These are phyloP conservation scores for Mercenaria mercenaria DNA, from an alignment of 1,140 invertebrate genomes.

Conservation along the genomic window DNA sequence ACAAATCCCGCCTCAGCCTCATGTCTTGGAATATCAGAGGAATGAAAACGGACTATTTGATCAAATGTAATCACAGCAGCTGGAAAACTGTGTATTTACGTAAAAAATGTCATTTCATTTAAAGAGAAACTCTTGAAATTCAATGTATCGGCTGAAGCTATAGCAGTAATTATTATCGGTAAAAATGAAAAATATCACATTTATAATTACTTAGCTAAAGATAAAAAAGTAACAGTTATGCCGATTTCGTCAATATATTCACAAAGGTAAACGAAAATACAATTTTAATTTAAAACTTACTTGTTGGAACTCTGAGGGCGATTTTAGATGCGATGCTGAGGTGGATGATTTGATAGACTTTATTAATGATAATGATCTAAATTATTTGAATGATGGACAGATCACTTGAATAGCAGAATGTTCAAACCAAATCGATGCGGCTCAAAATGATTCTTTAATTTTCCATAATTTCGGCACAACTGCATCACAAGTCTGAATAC, in stretches of 20 bases:
- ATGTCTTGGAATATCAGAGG: neutral
- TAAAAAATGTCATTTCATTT: neutral
- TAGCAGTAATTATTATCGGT: neutral
- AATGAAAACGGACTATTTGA: neutral
- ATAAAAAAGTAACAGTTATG: neutral
- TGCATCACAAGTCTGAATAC: neutral
- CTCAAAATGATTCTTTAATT: neutral
- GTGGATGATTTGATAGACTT: neutral
- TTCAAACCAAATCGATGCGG: neutral
- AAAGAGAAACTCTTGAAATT: neutral
- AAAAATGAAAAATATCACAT: neutral
- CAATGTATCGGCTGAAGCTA: neutral
- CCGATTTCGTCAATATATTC: too few species aligned
- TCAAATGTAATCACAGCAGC: neutral
- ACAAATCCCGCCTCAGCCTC: neutral
- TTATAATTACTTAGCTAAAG: neutral
- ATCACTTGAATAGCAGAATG: neutral
- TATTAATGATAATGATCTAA: neutral
- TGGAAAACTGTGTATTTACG: neutral
- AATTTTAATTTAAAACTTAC: constrained; percentile 9
- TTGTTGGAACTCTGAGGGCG: neutral
- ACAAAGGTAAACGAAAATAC: neutral
- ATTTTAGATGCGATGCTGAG: neutral
- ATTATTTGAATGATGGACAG: constrained; percentile 22
- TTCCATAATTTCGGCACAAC: constrained; percentile 1